A percentile compares a stretch with the other conserved stretches of the same genome.
Conservation (phyloP, 2,797 vertebrate species). For the Anguilla marmorata region DNA sequence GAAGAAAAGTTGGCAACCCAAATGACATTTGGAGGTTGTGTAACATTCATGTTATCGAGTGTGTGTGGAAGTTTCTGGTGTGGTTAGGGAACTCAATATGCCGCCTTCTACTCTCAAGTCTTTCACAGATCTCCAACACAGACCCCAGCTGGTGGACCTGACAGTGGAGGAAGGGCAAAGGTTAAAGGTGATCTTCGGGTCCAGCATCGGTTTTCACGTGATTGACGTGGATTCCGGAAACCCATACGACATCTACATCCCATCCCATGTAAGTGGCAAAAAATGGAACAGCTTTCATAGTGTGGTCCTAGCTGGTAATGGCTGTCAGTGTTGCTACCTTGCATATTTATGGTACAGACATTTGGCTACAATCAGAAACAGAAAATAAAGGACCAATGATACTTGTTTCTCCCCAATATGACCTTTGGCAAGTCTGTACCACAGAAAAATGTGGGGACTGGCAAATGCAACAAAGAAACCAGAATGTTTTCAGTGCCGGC, state of each 20-base stretch:
- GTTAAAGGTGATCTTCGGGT: constrained; percentile 88
- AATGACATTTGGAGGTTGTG: neutral
- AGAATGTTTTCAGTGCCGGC: neutral
- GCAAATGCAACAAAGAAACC: constrained; percentile 15
- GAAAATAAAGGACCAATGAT: neutral
- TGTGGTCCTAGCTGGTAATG: neutral
- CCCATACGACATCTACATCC: constrained; percentile 87
- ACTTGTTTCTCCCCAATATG: constrained; percentile 13
- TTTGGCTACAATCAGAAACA: neutral
- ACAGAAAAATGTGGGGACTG: neutral
- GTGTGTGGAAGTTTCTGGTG: neutral
- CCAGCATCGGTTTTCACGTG: constrained; percentile 85
- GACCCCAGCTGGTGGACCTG: constrained; percentile 83
- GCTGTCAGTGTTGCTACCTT: neutral
- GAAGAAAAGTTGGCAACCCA: neutral
- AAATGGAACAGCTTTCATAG: neutral
- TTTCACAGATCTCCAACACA: constrained; percentile 92
- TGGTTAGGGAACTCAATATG: neutral
- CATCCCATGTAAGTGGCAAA: constrained; percentile 82
- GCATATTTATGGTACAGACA: neutral
- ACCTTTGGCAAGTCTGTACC: constrained; percentile 23
- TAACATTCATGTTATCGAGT: neutral
- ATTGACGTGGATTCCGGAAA: constrained; percentile 89
- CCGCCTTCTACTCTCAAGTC: constrained; percentile 70
- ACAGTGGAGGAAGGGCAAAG: constrained; percentile 89